Percentiles rank a stretch among this genome's conserved stretches.
phyloP scores from a whole-genome alignment of 2,888 invertebrate species.

The Drosophila helvetica region DNA sequence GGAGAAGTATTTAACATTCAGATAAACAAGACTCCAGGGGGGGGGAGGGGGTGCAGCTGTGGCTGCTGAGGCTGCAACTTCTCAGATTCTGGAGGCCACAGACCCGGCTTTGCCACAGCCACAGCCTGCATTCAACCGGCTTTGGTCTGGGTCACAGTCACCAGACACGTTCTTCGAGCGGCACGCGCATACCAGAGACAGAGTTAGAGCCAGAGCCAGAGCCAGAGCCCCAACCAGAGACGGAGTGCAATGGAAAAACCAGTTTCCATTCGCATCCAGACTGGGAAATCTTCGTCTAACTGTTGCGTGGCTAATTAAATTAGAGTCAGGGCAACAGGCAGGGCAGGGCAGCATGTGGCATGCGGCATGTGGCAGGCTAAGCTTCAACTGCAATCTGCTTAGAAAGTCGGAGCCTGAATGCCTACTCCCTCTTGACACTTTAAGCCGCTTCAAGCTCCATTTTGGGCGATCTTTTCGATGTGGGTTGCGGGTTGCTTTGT shows the following conservation, averaged over 20 bases:
- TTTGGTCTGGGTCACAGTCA: constrained; percentile 64
- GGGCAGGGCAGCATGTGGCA: too few relatives aligned
- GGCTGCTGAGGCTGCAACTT: constrained; percentile 48
- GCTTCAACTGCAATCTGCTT: constrained; percentile 43
- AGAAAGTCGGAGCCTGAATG: constrained; percentile 59
- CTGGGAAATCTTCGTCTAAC: constrained; percentile 38
- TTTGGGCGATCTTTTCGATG: constrained; percentile 56
- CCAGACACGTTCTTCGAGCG: constrained; percentile 71
- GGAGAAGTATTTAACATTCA: constrained; percentile 73
- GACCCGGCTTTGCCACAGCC: constrained; percentile 15
- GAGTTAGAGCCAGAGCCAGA: constrained; percentile 36
- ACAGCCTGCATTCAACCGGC: constrained; percentile 47
- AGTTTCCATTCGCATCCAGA: constrained; percentile 57
- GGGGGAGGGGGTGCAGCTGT: constrained; percentile 27
- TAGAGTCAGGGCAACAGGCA: constrained; percentile 54
- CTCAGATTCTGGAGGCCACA: constrained; percentile 32
- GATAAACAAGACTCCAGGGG: constrained; percentile 42
- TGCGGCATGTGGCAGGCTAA: constrained; percentile 29
- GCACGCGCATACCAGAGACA: constrained; percentile 70
- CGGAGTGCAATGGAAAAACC: constrained; percentile 57
- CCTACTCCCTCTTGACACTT: constrained; percentile 20
- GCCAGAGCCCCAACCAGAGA: constrained; percentile 27
- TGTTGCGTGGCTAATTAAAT: constrained; percentile 71
- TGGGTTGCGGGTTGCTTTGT: constrained; percentile 58
- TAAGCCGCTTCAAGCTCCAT: constrained; percentile 55